phyloP scores from a whole-genome alignment of 2,888 invertebrate species.

The Pseudeuparius sepicola region DNA sequence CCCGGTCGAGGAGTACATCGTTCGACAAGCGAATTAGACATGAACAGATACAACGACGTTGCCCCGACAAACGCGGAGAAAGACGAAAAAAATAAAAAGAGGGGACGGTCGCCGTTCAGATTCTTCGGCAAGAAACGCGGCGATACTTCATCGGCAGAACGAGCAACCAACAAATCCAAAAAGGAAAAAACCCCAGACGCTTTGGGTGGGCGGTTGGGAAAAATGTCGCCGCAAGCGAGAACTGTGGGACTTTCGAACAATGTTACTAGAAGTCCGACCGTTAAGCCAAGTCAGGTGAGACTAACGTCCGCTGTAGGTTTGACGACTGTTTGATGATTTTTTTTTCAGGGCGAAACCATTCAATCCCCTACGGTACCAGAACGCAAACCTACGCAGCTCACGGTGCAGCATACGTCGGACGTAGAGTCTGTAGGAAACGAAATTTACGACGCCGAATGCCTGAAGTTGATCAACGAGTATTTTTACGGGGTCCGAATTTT shows the following conservation, averaged over 20 bases:
- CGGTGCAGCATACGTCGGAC: conserved; percentile 58
- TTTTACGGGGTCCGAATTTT: conserved; percentile 85
- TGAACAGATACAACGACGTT: conserved; percentile 57
- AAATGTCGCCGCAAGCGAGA: conserved; percentile 30
- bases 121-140: conserved; percentile 75
- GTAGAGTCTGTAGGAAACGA: conserved; percentile 78
- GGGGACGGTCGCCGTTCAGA: conserved; percentile 87
- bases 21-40: conserved; percentile 67
- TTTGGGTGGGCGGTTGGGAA: conserved; percentile 30
- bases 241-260: conserved; percentile 40
- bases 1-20: conserved; percentile 53
- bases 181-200: conserved; percentile 65
- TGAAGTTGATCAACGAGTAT: conserved; percentile 93
- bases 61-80: conserved; percentile 34
- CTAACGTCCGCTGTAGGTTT: conserved; percentile 33
- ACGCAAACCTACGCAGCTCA: conserved; percentile 64
- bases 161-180: conserved; percentile 51
- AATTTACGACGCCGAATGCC: conserved; percentile 76
- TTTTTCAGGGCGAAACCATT: conserved; percentile 48
- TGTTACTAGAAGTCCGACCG: conserved; percentile 40
- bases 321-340: too few species aligned
- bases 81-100: conserved; percentile 52
- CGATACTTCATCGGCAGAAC: conserved; percentile 56
- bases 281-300: conserved; percentile 35
- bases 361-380: conserved; percentile 44